A percentile compares a stretch with the other conserved stretches of the same genome.
phyloP scores from a whole-genome alignment of 2,797 vertebrate species.

The Cossypha polioptera region DNA sequence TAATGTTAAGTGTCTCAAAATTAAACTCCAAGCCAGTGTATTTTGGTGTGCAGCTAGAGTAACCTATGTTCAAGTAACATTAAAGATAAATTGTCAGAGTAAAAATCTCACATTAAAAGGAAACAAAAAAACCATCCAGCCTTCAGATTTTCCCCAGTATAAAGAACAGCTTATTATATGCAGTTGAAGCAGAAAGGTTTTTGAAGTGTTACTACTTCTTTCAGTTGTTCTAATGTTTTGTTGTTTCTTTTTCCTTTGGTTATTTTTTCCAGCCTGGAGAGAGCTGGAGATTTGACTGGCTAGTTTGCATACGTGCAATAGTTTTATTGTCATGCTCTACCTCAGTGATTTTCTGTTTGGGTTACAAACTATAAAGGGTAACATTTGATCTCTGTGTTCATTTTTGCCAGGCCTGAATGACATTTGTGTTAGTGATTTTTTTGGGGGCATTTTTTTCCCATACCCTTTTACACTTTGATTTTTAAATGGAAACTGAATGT shows the following conservation, averaged over 20 bases:
- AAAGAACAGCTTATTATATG: neutral
- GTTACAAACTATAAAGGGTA: conserved; percentile 1
- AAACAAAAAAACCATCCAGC: neutral
- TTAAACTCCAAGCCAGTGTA: conserved; percentile 28
- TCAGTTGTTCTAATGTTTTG: neutral
- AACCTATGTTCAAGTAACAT: neutral
- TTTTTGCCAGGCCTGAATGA: neutral
- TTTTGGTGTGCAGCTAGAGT: neutral
- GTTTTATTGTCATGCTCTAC: neutral
- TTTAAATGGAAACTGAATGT: conserved; percentile 8
- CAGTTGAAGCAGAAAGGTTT: neutral
- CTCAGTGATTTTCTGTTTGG: neutral
- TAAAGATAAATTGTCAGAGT: conserved; percentile 2
- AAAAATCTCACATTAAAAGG: neutral
- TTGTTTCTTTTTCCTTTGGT: neutral
- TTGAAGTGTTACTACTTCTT: neutral
- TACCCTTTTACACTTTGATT: conserved; percentile 34
- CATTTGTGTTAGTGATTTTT: conserved; percentile 43
- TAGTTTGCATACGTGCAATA: neutral
- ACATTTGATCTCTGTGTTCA: conserved; percentile 4
- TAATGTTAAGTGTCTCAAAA: conserved; percentile 36
- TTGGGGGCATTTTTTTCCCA: accelerated
- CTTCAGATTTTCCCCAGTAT: neutral
- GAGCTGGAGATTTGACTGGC: neutral
- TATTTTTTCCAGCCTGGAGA: neutral